These are phyloP conservation scores for Callipepla californica DNA, from an alignment of 2,113 vertebrate species.

Conservation along the genomic window DNA sequence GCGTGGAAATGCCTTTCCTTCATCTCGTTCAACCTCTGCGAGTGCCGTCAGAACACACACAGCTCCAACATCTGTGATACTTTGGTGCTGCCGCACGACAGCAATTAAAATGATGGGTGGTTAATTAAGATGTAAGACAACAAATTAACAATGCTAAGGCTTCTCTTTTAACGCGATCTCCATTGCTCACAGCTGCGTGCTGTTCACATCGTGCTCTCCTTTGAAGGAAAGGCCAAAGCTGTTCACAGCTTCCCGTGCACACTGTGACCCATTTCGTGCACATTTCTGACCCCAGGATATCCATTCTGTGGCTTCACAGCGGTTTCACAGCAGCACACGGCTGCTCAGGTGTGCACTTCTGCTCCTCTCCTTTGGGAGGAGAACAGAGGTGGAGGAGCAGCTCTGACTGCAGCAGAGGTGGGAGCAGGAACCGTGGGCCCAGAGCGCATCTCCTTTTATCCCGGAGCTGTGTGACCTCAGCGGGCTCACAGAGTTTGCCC, in stretches of 20 bases:
- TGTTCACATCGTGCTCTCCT: background rate
- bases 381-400: background rate
- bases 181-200: background rate
- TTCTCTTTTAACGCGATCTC: background rate
- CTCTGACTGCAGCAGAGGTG: background rate
- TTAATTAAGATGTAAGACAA: constrained; percentile 38
- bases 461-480: background rate
- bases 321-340: background rate
- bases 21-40: background rate
- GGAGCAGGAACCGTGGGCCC: background rate
- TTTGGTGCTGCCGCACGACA: constrained; percentile 11
- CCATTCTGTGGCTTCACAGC: fast-evolving
- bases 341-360: background rate
- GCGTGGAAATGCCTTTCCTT: background rate
- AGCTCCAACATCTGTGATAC: background rate
- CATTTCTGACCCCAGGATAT: background rate
- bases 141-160: background rate
- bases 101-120: background rate
- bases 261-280: background rate
- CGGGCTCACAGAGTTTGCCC: background rate
- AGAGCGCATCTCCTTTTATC: background rate
- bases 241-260: background rate
- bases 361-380: background rate
- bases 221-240: background rate
- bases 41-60: background rate